Evolutionary conservation across 2,797 vertebrate genomes (phyloP), one percentile per base, ranked within the genome.

Genomic region (Cyprinella venusta): DNA sequence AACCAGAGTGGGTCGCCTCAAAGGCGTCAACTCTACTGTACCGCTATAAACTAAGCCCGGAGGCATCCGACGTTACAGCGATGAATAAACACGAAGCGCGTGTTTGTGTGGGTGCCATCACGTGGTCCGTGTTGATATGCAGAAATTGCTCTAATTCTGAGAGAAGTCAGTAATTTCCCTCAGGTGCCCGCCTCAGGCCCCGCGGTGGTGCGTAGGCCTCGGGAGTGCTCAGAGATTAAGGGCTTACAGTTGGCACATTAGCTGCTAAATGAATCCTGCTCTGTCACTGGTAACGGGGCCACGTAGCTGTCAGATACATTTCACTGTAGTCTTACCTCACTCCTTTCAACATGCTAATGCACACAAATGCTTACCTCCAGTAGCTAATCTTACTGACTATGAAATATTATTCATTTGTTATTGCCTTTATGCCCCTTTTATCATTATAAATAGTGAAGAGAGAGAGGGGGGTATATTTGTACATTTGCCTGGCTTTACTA

Each of bases 241-340:
- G 71, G 30, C 77, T 84, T 79, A 84, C 81, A 64, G 45, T 38
- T 52, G 80, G 26, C 77, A 76, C 78, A 80, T 89, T 86, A 76
- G 71, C 78, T 81, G 83, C 77, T 85, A 56, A 87, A 82, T 71
- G 65, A 86, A 69, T 65, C 76, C 70, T 71, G 76, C 79, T 24
- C 79, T 54, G 70, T 83, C 56, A 64, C 80, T 64, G 79, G 82
- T 75, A 77, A 86, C 52, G 19, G 69, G 80, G 69, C 56, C 79
- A 78, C 48, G 71, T 64, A 76, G 67, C 61, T 75, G 69, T 83
- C 79, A 69, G 36, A 80, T 72, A 68, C 16, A 21, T 78, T 84
- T 79, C 38, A 71, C 48, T 80, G 63, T 70, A 18, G 63, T 48
- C 36, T 24, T 70, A 38, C 71, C 59, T 48, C 26, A 42, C 65